Conservation (phyloP, 2,888 invertebrate species). For the Tipula unca region DNA sequence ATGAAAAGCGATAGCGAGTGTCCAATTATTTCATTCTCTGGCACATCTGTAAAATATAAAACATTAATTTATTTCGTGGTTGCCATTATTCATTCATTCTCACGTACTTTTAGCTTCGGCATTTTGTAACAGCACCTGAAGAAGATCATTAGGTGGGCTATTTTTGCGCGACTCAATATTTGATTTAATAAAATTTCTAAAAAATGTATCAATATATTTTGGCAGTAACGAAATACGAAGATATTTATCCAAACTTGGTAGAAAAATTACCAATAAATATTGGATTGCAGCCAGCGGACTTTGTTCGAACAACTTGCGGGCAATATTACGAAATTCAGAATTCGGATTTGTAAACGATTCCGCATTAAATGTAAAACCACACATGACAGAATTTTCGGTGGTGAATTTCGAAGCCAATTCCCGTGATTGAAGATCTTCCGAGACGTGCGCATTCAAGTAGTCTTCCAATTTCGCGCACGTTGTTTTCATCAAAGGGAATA, state of each 20-base stretch:
- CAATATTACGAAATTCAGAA: constrained; percentile 24
- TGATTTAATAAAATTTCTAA: constrained; percentile 35
- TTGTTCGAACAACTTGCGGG: constrained; percentile 22
- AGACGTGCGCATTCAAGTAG: not conserved
- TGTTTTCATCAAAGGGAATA: not conserved
- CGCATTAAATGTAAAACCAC: constrained; percentile 25
- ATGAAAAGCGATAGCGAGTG: constrained; percentile 51
- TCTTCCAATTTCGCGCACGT: not conserved
- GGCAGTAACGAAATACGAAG: not conserved
- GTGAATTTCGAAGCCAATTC: constrained; percentile 23
- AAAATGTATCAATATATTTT: not conserved
- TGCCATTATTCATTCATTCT: not conserved
- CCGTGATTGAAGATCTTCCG: not conserved
- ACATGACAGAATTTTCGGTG: constrained; percentile 25
- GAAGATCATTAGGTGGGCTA: constrained; percentile 42
- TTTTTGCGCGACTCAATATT: not conserved
- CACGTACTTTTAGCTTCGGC: constrained; percentile 33
- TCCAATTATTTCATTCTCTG: constrained; percentile 45
- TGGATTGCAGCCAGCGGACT: not conserved
- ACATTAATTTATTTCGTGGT: not conserved
- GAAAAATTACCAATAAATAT: not conserved
- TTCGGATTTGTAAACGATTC: constrained; percentile 26
- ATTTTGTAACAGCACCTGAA: constrained; percentile 47
- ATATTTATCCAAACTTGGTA: constrained; percentile 15
- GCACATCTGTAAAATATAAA: constrained; percentile 30